phyloP scores from a whole-genome alignment of 1,140 invertebrate genomes.

The Penaeus japonicus region DNA sequence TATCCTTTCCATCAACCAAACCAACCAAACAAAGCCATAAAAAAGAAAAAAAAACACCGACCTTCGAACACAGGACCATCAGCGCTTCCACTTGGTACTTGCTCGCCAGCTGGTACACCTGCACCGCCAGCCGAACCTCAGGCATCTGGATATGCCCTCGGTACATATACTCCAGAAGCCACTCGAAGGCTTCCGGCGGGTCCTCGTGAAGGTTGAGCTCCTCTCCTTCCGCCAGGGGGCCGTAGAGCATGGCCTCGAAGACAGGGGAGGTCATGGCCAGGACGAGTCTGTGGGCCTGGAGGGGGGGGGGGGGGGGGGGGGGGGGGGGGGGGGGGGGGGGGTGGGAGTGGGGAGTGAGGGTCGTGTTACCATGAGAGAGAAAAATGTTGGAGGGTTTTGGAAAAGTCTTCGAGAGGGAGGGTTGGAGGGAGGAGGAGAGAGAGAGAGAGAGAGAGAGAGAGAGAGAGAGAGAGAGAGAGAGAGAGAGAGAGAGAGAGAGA shows the following conservation, averaged over 20 bases:
- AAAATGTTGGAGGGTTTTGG: neutral
- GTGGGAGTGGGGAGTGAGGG: neutral
- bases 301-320: neutral
- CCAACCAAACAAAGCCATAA: too few species aligned
- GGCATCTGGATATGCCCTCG: constrained; percentile 7
- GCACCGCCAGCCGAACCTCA: neutral
- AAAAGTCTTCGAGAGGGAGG: neutral
- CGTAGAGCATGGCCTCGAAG: neutral
- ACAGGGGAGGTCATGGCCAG: constrained; percentile 10
- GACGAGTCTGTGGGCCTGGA: neutral
- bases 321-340: neutral
- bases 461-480: neutral
- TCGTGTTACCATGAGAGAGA: neutral
- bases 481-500: neutral
- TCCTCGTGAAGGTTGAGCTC: constrained; percentile 9
- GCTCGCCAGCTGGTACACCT: neutral
- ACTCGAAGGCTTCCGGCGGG: constrained; percentile 4
- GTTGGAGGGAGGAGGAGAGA: neutral
- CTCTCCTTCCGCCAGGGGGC: neutral
- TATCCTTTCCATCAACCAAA: too few species aligned
- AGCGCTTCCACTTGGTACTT: constrained; percentile 17
- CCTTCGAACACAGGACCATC: neutral
- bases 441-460: neutral
- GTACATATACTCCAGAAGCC: constrained; percentile 30
- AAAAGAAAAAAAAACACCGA: neutral